A percentile compares a stretch with the other conserved stretches of the same genome.
phyloP scores from a whole-genome alignment of 2,888 invertebrate species.

The Podabrus alpinus region DNA sequence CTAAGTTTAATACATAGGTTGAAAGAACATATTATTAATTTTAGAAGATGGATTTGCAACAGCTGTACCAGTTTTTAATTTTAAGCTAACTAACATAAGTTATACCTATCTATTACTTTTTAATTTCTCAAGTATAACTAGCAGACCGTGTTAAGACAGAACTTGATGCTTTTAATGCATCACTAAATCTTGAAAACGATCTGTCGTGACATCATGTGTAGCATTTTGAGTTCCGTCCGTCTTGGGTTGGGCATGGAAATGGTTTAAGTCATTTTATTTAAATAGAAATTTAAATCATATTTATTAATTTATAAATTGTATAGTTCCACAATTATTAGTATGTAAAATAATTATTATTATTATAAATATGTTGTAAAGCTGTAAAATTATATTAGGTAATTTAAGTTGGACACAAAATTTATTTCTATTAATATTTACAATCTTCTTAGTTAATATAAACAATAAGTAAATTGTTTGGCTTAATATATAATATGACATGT shows the following conservation, averaged over 20 bases:
- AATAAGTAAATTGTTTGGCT: too few species aligned
- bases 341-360: too few species aligned
- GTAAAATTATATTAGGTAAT: too few species aligned
- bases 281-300: neutral
- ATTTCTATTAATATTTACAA: too few species aligned
- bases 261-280: neutral
- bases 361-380: too few species aligned
- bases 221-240: neutral
- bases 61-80: neutral
- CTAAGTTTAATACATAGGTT: neutral
- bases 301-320: neutral
- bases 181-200: slow-evolving; percentile 43
- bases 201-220: slow-evolving; percentile 29
- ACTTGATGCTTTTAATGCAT: slow-evolving; percentile 41
- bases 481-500: too few species aligned
- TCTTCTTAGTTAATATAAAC: too few species aligned
- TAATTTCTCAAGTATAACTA: slow-evolving; percentile 15
- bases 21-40: neutral
- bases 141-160: slow-evolving; percentile 37
- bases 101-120: slow-evolving; percentile 7
- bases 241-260: neutral
- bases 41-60: neutral
- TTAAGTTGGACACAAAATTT: too few species aligned
- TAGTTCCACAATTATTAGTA: too few species aligned
- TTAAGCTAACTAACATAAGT: neutral